Percentiles rank a stretch among this genome's conserved stretches.
Conservation (phyloP, 2,797 vertebrate species). For the Antennarius maculatus region DNA sequence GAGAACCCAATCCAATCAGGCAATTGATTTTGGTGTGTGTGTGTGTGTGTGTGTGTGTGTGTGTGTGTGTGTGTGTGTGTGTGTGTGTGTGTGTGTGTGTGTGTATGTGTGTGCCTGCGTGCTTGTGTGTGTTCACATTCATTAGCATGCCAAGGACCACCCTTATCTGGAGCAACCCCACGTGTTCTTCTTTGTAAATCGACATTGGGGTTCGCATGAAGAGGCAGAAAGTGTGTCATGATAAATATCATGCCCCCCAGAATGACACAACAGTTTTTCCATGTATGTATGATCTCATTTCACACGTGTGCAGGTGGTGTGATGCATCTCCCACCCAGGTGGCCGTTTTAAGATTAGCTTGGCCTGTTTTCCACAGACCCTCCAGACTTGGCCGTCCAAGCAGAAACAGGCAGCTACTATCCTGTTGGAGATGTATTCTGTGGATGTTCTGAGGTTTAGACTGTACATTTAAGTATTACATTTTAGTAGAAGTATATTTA, state of each 20-base stretch:
- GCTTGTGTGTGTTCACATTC: slow-evolving; percentile 39
- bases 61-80: neutral
- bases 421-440: slow-evolving; percentile 4
- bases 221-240: slow-evolving; percentile 24
- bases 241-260: slow-evolving; percentile 51
- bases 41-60: slow-evolving; percentile 1
- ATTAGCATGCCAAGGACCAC: slow-evolving; percentile 36
- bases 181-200: slow-evolving; percentile 58
- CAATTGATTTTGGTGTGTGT: slow-evolving; percentile 51
- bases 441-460: slow-evolving; percentile 6
- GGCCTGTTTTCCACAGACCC: slow-evolving; percentile 65
- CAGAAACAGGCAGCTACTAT: slow-evolving; percentile 30
- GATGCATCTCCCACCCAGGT: slow-evolving; percentile 67
- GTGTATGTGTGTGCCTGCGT: neutral
- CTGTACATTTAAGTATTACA: slow-evolving; percentile 1
- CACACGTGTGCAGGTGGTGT: slow-evolving; percentile 70
- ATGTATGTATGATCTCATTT: slow-evolving; percentile 70
- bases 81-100: neutral
- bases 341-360: slow-evolving; percentile 74
- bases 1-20: slow-evolving; percentile 55
- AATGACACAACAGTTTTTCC: slow-evolving; percentile 62
- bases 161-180: slow-evolving; percentile 43
- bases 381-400: slow-evolving; percentile 40
- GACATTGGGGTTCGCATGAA: too few relatives aligned
- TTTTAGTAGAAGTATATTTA: neutral